Conservation (phyloP, 2,113 vertebrate species). For the Plecotus auritus region DNA sequence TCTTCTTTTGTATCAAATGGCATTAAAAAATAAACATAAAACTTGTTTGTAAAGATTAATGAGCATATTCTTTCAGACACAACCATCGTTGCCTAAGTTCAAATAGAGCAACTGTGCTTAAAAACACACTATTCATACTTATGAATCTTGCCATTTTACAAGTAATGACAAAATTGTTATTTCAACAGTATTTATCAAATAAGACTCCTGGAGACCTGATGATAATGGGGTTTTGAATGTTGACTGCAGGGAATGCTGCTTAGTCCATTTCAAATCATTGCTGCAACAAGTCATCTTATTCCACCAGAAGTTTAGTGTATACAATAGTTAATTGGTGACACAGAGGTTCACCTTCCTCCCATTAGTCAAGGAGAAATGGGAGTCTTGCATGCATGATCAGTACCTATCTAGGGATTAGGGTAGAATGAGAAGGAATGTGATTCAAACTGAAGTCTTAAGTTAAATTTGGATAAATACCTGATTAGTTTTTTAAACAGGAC, state of each 20-base stretch:
- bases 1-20: slow-evolving; percentile 4
- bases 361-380: slow-evolving; percentile 66
- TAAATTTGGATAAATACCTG: slow-evolving; percentile 43
- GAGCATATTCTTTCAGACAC: slow-evolving; percentile 53
- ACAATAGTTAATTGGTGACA: slow-evolving; percentile 57
- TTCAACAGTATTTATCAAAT: slow-evolving; percentile 44
- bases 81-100: background rate
- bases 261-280: slow-evolving; percentile 59
- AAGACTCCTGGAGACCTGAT: background rate
- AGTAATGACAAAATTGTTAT: slow-evolving; percentile 50
- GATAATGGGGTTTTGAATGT: slow-evolving; percentile 57
- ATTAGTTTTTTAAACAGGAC: slow-evolving; percentile 42
- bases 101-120: background rate
- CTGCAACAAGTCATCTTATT: slow-evolving; percentile 52
- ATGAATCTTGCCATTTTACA: slow-evolving; percentile 36
- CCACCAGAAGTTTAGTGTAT: slow-evolving; percentile 49
- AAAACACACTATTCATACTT: slow-evolving; percentile 24
- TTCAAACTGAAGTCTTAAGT: slow-evolving; percentile 21
- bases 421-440: slow-evolving; percentile 24
- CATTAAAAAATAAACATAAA: slow-evolving; percentile 61
- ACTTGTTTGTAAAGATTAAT: slow-evolving; percentile 66
- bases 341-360: slow-evolving; percentile 55
- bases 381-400: slow-evolving; percentile 25
- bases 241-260: slow-evolving; percentile 30
- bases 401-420: background rate